Evolutionary conservation across 2,888 invertebrate species (phyloP), one percentile per base, ranked within the genome.

Genomic region (Chrysotoxum bicinctum): DNA sequence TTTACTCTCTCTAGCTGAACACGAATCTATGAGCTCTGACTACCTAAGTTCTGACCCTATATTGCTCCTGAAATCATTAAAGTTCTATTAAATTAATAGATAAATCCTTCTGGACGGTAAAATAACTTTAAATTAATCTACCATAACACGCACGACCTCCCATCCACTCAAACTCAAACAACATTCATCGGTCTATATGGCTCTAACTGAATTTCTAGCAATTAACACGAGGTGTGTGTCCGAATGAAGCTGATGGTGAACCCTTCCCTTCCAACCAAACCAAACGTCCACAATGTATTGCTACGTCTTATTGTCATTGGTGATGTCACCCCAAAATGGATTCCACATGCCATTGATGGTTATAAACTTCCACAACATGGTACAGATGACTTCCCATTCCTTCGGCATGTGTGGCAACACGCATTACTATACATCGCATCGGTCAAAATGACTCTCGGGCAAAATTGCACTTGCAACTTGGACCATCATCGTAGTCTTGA

Each of bases 171-270:
- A 26, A 16, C 26, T 54, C 35, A 32, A 58, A 8, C 40, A 66
- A 50, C 62, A 37, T 21, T n/a, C 43, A 14, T 40, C 10, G n/a
- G 2, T 14, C 40, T 9, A 7, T 26, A 52, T 43, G 40, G 9
- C 4, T 21, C 62, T 21, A 10, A 14, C 23, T n/a, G 43, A 60
- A 68, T 26, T 60, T 54, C 35, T 26, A 48, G 56, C 81, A 85
- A 85, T 85, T 77, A 85, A 81, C 81, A 81, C 73, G 85, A 81
- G 76, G 85, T 81, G 81, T 81, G 76, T 76, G 50, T 52, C 3
- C 58, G 62, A 73, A 81, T 81, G 77, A 81, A 37, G 60, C 68
- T 62, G 26, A 14, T 56, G 32, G 5, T 56, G 19, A 2, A 52
- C 69, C 78, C 54, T 23, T 52, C 50, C 72, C 32, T 23, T 1